A percentile compares a stretch with the other conserved stretches of the same genome.
Conservation (phyloP, 64 coral and sea anemone genomes). For the Catalaphyllia jardinei region DNA sequence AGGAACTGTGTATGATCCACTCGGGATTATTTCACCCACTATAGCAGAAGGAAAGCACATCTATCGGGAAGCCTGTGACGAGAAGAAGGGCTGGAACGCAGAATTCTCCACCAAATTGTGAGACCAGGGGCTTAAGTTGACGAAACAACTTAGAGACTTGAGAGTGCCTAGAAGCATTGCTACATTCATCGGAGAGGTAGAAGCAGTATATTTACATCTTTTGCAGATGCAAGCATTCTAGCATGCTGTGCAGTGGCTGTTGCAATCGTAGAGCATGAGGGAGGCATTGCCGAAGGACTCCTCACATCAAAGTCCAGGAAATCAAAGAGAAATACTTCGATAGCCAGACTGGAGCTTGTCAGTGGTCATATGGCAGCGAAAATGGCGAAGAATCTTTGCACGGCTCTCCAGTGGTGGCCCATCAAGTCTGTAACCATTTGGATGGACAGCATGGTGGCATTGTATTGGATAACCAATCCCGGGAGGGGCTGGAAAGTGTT, state of each 20-base stretch:
- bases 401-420: slow-evolving; percentile 30
- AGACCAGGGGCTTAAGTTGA: background rate
- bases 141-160: background rate
- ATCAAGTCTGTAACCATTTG: slow-evolving; percentile 34
- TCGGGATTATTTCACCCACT: too few species aligned
- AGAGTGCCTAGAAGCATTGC: background rate
- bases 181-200: background rate
- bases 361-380: slow-evolving; percentile 57
- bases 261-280: background rate
- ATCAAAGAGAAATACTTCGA: too few species aligned
- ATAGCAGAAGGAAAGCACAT: too few species aligned
- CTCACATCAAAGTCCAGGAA: too few species aligned
- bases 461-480: slow-evolving; percentile 63
- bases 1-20: too few species aligned
- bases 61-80: too few species aligned
- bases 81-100: too few species aligned
- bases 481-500: slow-evolving; percentile 31
- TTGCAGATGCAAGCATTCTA: slow-evolving; percentile 39
- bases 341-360: background rate
- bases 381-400: slow-evolving; percentile 44
- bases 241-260: slow-evolving; percentile 27
- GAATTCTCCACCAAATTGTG: too few species aligned
- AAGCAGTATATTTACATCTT: slow-evolving; percentile 23
- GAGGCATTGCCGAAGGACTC: too few species aligned
- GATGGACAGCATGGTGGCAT: slow-evolving; percentile 70